Percentiles rank a stretch among this genome's conserved stretches.
Evolutionary conservation across 2,113 vertebrate genomes (phyloP).

Genomic region (Nerophis ophidion): DNA sequence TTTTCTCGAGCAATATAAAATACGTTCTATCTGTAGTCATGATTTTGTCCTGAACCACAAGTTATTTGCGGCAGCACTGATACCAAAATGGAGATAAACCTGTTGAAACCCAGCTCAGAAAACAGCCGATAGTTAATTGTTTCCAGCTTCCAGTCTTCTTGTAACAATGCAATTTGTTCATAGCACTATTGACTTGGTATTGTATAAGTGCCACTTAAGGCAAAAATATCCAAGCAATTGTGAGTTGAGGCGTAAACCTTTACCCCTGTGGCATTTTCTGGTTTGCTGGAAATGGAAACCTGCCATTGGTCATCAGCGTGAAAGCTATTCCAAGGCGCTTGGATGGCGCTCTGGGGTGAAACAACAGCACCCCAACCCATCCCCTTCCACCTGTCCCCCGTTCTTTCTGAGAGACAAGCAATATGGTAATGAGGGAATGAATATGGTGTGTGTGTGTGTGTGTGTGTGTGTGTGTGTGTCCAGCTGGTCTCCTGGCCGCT

Average conservation of each 20-base stretch:
- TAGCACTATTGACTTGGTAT: slow-evolving; percentile 23
- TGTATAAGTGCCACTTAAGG: slow-evolving; percentile 39
- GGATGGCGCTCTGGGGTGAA: slow-evolving; percentile 49
- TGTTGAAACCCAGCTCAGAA: not conserved
- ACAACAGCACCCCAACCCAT: slow-evolving; percentile 29
- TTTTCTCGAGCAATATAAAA: not conserved
- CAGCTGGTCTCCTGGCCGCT: slow-evolving; percentile 63
- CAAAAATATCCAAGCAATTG: slow-evolving; percentile 44
- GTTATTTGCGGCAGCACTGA: not conserved
- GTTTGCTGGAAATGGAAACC: slow-evolving; percentile 55
- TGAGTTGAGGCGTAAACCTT: slow-evolving; percentile 42
- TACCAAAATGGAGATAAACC: not conserved
- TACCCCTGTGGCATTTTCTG: slow-evolving; percentile 49
- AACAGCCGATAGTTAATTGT: not conserved
- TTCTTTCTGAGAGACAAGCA: slow-evolving; percentile 47
- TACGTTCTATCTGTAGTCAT: not conserved
- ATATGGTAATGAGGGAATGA: slow-evolving; percentile 58
- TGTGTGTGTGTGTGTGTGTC: slow-evolving; percentile 29
- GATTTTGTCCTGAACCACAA: no score
- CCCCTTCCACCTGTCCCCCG: slow-evolving; percentile 23
- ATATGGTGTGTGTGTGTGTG: slow-evolving; percentile 39
- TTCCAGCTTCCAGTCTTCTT: not conserved
- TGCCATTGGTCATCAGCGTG: slow-evolving; percentile 53
- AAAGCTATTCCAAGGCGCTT: slow-evolving; percentile 51
- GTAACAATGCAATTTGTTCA: slow-evolving; percentile 40